These are phyloP conservation scores for Xenopus borealis DNA, from an alignment of 2,113 vertebrate species.

Conservation along the genomic window DNA sequence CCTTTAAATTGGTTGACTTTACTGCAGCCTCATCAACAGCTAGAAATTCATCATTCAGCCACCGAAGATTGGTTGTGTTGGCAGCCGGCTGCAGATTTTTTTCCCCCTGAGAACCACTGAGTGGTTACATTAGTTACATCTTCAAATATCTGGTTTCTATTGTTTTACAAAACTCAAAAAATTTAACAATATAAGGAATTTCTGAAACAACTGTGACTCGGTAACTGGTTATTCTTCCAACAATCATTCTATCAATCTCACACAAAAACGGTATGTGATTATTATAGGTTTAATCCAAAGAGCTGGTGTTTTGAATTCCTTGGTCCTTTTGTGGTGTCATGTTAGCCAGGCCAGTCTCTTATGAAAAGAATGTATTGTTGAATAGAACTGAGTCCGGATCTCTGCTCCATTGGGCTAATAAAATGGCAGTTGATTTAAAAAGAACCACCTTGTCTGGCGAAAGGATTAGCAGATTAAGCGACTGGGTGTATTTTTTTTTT, in stretches of 20 bases:
- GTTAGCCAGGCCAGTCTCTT: constrained; percentile 62
- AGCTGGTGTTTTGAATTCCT: constrained; percentile 64
- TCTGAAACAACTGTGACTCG: constrained; percentile 65
- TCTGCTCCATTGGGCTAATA: constrained; percentile 63
- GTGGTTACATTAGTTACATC: background rate
- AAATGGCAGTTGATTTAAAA: constrained; percentile 66
- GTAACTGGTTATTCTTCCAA: constrained; percentile 39
- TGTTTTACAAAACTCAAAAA: constrained; percentile 36
- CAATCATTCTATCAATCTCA: constrained; percentile 62
- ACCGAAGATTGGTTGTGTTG: too few relatives aligned
- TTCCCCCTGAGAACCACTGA: too few relatives aligned
- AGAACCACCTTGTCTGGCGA: constrained; percentile 66
- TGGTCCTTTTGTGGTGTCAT: constrained; percentile 61
- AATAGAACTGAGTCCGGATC: constrained; percentile 60
- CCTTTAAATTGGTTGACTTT: too few relatives aligned
- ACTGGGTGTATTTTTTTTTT: constrained; percentile 58
- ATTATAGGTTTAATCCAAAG: constrained; percentile 67
- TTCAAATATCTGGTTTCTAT: background rate
- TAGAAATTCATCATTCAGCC: too few relatives aligned
- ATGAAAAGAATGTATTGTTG: constrained; percentile 65
- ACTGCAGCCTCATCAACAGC: too few relatives aligned
- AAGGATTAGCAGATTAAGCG: constrained; percentile 67
- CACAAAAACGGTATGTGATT: constrained; percentile 66
- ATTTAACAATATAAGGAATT: constrained; percentile 59
- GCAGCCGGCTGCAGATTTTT: too few relatives aligned